These are phyloP conservation scores for Galemys pyrenaicus DNA, from an alignment of 2,113 vertebrate species.

Conservation along the genomic window DNA sequence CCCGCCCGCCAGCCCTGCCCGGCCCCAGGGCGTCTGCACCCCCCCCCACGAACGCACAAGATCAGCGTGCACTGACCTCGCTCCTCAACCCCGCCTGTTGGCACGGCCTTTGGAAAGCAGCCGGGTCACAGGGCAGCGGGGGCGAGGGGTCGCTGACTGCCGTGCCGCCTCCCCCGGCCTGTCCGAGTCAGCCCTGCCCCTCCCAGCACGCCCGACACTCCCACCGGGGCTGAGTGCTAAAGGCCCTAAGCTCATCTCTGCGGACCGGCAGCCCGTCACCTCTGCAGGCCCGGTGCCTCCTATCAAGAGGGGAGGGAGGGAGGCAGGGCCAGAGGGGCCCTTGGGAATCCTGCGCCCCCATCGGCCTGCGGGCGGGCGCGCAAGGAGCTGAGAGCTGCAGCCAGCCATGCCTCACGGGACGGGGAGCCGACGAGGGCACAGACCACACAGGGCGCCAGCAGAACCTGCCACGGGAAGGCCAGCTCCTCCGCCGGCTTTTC, in stretches of 20 bases:
- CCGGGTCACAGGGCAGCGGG: not conserved
- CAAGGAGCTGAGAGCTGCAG: not conserved
- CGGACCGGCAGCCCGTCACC: not conserved
- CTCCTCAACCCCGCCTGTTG: not conserved
- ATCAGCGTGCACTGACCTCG: not conserved
- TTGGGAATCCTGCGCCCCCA: not conserved
- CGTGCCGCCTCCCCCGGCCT: not conserved
- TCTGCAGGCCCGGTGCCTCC: too few species aligned
- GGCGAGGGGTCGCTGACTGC: not conserved
- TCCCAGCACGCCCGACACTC: rapidly evolving
- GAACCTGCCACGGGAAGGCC: not conserved
- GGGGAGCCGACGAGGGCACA: not conserved
- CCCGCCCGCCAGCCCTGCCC: not conserved
- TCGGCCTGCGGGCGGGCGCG: not conserved
- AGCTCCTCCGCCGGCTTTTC: not conserved
- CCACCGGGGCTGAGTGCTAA: not conserved
- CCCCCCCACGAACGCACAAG: not conserved
- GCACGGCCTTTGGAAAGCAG: not conserved
- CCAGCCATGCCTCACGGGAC: not conserved
- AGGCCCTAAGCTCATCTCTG: not conserved
- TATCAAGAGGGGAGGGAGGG: not conserved
- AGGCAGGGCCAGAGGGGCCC: not conserved
- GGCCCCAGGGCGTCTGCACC: not conserved
- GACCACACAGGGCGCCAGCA: not conserved
- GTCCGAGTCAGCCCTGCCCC: not conserved